Base-by-base conservation (phyloP, 2,113 vertebrate species). In the Mixornis gularis region DNA sequence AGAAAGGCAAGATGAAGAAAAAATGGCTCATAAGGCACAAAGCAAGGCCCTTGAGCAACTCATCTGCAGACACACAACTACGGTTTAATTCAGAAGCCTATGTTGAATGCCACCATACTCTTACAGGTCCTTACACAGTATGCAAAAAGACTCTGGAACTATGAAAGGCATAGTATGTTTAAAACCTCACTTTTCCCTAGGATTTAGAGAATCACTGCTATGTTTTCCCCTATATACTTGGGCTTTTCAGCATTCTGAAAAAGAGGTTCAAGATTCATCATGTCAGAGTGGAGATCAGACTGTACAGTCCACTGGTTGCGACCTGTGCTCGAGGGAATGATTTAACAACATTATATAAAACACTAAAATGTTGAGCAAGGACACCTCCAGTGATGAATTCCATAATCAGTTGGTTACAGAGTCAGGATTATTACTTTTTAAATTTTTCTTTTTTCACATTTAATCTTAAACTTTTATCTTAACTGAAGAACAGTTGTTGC, bases 331-430 rank as follows among this genome's bases (percentile, higher is more conserved):
- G 1, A 85, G 30, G 74, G 87, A 85, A 80, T 63, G 12, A 78
- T 85, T 90, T 70, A 80, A 60, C 29, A 87, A 16, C 30, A 15
- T 64, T 71, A 63, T 17, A 73, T 78, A 73, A 90, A 95, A 48
- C 40, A 55, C 11, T 66, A 70, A 71, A 88, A 83, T 70, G 52
- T 77, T 90, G 48, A 63, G 17, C 32, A 87, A 94, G 66, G 32
- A 59, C 71, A 73, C 10, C 7, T 55, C 21, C 30, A 77, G 26
- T 62, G 32, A 76, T 38, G 3, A 79, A 82, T 79, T 91, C 38
- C 41, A 89, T 79, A 85, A 79, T 53, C 53, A 58, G 13, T 7
- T 92, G 10, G 29, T 79, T 87, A 65, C 34, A 64, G 53, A 66
- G 8, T 38, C 11, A 76, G 12, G 17, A 44, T 38, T 55, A 9